Evolutionary conservation across 53 echinoderm and acorn worm genomes (phyloP), one percentile per base, ranked within the genome.

Genomic region (Echinarachnius parma): DNA sequence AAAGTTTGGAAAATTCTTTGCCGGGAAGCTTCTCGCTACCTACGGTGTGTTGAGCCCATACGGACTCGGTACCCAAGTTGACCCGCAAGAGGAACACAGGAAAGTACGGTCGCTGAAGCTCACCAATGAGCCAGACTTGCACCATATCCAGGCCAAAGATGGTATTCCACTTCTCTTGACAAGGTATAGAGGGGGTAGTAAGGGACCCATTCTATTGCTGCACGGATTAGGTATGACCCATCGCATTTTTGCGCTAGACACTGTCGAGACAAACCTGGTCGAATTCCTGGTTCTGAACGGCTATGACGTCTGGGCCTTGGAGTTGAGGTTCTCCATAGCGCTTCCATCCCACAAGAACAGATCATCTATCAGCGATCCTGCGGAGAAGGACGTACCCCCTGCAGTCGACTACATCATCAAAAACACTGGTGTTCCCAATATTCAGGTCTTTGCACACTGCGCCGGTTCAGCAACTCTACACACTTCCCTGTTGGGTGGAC

Each of bases 1-100:
- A 5, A 81, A 68, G 58, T 86, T 86, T 22, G 86, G 86, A 3
- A 77, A 60, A 15, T 86, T 86, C 77, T 86, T 86, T 55, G 81
- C 86, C 0, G 86, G 86, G 18, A 54, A 67, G 24, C 28, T 86
- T 50, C 72, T 81, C 55, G 86, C 81, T 22, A 75, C 80, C 20
- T 86, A 81, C 45, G 86, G 86, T 37, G 42, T 72, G 2, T 72
- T 72, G 21, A 36, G 39, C 56, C 74, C 74, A 5, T 39, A 72
- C 29, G 74, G 74, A 4, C 39, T 72, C 39, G 56, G 57, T 25
- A 54, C 57, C 3, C 74, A 55, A 7, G 34, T 27, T 16, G 19
- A 39, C 22, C 74, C 74, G 4, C 24, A 39, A 23, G 56, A 55
- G 14, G 56, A 56, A 13, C 74, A 60, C 3, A 26, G 61, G 24